Conservation (phyloP, 2,797 vertebrate species). For the Myotis findleyi region DNA sequence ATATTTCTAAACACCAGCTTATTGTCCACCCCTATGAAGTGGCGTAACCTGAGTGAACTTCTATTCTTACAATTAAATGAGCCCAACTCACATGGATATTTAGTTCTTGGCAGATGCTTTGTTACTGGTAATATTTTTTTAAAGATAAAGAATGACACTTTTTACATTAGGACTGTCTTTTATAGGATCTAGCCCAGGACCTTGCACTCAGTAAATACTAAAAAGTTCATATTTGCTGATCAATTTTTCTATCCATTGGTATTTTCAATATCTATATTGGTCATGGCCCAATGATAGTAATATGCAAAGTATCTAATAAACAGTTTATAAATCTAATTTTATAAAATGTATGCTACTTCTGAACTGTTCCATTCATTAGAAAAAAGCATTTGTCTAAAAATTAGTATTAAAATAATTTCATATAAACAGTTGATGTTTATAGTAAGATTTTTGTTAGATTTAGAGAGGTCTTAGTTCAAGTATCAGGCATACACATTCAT, state of each 20-base stretch:
- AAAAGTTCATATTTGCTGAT: neutral
- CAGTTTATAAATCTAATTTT: slow-evolving; percentile 52
- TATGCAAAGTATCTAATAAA: neutral
- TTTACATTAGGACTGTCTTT: neutral
- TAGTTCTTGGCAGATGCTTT: neutral
- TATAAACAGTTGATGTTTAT: slow-evolving; percentile 77
- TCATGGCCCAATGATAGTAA: neutral
- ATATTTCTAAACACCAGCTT: slow-evolving; percentile 15
- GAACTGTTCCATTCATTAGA: slow-evolving; percentile 42
- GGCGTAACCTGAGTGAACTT: neutral
- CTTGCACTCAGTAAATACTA: slow-evolving; percentile 33
- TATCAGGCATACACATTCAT: slow-evolving; percentile 64
- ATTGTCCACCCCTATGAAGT: neutral
- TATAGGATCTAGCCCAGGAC: neutral
- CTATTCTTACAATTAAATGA: neutral
- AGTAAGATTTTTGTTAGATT: slow-evolving; percentile 75
- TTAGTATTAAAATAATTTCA: slow-evolving; percentile 80
- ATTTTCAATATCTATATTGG: slow-evolving; percentile 16
- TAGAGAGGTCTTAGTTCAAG: slow-evolving; percentile 69
- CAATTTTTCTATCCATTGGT: neutral
- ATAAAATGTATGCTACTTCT: slow-evolving; percentile 12
- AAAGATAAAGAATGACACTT: neutral
- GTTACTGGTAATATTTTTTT: neutral
- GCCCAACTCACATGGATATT: neutral
- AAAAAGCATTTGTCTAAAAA: slow-evolving; percentile 66